Evolutionary conservation across 2,113 vertebrate genomes (phyloP).

Genomic region (Dascyllus trimaculatus): DNA sequence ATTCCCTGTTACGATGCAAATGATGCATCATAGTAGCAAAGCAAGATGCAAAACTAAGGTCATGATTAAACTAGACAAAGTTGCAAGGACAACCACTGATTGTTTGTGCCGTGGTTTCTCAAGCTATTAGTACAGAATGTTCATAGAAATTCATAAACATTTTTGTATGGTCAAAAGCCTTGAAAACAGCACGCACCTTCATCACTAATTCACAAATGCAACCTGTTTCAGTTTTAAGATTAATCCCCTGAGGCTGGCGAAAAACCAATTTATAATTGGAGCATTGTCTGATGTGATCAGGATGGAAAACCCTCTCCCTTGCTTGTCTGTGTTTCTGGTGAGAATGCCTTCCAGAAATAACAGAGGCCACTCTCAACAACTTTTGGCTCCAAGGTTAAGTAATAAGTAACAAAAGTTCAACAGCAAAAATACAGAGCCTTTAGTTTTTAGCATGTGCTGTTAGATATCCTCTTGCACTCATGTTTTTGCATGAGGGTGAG

Average conservation of each 20-base stretch:
- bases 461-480: neutral
- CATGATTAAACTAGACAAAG: neutral
- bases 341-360: neutral
- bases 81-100: neutral
- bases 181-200: neutral
- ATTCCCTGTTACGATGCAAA: neutral
- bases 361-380: neutral
- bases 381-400: constrained; percentile 23
- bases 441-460: neutral
- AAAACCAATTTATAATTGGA: constrained; percentile 25
- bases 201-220: neutral
- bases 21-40: neutral
- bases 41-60: neutral
- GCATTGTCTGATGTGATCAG: constrained; percentile 36
- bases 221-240: neutral
- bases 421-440: constrained; percentile 14
- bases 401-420: neutral
- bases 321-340: neutral
- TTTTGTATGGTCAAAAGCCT: neutral
- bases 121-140: neutral
- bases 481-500: neutral
- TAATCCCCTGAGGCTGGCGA: constrained; percentile 5
- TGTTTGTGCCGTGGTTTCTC: neutral
- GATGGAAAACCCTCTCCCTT: constrained; percentile 17
- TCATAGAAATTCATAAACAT: neutral